A percentile compares a stretch with the other conserved stretches of the same genome.
Conservation (phyloP, 2,113 vertebrate species). For the Saccopteryx bilineata region DNA sequence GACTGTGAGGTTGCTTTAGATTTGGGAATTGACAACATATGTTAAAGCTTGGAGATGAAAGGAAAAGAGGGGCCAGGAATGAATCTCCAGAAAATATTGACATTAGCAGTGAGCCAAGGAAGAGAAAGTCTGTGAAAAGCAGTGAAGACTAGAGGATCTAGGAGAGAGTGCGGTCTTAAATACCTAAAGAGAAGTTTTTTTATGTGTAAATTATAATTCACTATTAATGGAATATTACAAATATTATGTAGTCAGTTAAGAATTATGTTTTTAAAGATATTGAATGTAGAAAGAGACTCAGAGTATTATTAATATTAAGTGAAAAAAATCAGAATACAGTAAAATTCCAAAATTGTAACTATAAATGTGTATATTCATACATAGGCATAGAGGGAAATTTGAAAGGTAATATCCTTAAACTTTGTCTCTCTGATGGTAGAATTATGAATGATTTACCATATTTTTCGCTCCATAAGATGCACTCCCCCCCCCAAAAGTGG, state of each 20-base stretch:
- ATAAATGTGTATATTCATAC: not conserved
- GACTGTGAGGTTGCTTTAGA: not conserved
- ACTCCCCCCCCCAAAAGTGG: too few species aligned
- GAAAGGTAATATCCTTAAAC: not conserved
- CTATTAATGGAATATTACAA: not conserved
- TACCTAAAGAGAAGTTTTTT: not conserved
- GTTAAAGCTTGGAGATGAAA: not conserved
- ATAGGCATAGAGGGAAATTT: constrained; percentile 35
- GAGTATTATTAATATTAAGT: constrained; percentile 5
- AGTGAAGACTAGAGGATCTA: not conserved
- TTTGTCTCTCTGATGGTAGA: not conserved
- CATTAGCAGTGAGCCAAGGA: not conserved
- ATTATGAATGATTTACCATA: not conserved
- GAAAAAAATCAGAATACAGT: not conserved
- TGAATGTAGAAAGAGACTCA: constrained; percentile 4
- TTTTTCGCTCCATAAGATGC: not conserved
- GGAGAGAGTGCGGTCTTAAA: not conserved
- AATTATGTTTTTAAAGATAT: not conserved
- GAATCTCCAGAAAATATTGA: constrained; percentile 35
- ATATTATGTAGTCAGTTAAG: not conserved
- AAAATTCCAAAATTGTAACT: constrained; percentile 28
- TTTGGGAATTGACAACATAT: not conserved
- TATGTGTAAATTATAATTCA: not conserved
- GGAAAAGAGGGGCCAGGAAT: not conserved
- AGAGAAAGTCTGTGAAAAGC: not conserved